phyloP scores from a whole-genome alignment of 2,888 invertebrate genomes.

The Linyphia triangularis region DNA sequence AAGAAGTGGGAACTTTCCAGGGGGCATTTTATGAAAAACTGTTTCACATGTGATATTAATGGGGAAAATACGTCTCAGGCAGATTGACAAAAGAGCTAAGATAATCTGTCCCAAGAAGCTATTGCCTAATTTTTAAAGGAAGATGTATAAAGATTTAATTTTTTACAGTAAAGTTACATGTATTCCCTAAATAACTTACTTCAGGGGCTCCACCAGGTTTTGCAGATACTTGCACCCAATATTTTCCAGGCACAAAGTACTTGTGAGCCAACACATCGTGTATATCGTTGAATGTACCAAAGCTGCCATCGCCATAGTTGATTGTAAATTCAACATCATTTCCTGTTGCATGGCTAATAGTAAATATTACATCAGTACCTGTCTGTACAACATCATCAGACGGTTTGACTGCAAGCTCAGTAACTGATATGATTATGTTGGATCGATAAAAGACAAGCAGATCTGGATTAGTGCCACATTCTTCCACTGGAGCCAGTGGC shows the following conservation, averaged over 20 bases:
- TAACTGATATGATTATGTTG: constrained; percentile 68
- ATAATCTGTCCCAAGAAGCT: too few relatives aligned
- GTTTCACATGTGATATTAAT: too few relatives aligned
- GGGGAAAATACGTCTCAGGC: too few relatives aligned
- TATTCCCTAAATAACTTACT: constrained; percentile 77
- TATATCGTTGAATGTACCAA: constrained; percentile 76
- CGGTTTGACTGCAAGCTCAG: constrained; percentile 68
- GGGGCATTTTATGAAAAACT: too few relatives aligned
- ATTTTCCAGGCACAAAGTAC: constrained; percentile 78
- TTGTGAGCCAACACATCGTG: constrained; percentile 77
- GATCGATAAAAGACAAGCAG: constrained; percentile 69
- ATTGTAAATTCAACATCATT: constrained; percentile 77
- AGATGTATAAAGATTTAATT: too few relatives aligned
- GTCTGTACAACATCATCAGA: constrained; percentile 63
- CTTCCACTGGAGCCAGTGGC: constrained; percentile 42
- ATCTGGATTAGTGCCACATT: constrained; percentile 59
- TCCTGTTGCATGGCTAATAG: constrained; percentile 65
- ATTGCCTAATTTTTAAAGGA: too few relatives aligned
- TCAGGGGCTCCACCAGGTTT: constrained; percentile 77
- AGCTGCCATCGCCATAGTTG: constrained; percentile 78
- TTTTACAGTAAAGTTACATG: too few relatives aligned
- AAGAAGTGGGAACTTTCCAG: too few relatives aligned
- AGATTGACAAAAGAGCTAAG: too few relatives aligned
- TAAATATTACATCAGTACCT: constrained; percentile 72
- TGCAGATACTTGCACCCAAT: constrained; percentile 78